Percentiles rank a stretch among this genome's conserved stretches.
Conservation (phyloP, 64 coral and sea anemone genomes). For the Montipora cactus region DNA sequence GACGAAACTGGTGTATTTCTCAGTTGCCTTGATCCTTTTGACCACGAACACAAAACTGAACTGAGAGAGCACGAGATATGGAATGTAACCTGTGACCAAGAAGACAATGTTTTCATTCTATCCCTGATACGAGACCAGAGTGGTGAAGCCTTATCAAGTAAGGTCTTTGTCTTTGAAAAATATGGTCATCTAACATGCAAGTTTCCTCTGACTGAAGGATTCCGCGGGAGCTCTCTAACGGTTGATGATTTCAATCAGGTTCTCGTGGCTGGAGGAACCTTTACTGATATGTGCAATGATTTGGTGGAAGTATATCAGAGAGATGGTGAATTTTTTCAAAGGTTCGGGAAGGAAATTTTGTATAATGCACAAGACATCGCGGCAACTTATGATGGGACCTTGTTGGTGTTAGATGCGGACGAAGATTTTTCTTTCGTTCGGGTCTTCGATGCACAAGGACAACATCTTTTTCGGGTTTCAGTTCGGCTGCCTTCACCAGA, state of each 20-base stretch:
- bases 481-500: not conserved
- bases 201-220: slow-evolving; percentile 16
- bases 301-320: not conserved
- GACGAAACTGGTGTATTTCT: not conserved
- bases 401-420: not conserved
- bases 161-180: not conserved
- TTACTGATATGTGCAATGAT: not conserved
- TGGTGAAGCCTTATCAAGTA: not conserved
- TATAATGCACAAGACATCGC: slow-evolving; percentile 23
- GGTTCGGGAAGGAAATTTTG: slow-evolving; percentile 21
- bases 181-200: not conserved
- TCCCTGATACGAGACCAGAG: not conserved
- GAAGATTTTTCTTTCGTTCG: not conserved
- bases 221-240: not conserved
- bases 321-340: not conserved
- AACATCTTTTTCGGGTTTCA: not conserved
- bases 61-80: not conserved
- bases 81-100: not conserved
- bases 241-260: slow-evolving; percentile 25
- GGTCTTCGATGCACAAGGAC: not conserved
- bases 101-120: not conserved
- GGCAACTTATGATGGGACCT: not conserved
- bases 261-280: not conserved
- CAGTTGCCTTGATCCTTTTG: not conserved
- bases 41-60: not conserved